Evolutionary conservation across 2,888 invertebrate genomes (phyloP), one percentile per base, ranked within the genome.

Genomic region (Hypena proboscidalis): DNA sequence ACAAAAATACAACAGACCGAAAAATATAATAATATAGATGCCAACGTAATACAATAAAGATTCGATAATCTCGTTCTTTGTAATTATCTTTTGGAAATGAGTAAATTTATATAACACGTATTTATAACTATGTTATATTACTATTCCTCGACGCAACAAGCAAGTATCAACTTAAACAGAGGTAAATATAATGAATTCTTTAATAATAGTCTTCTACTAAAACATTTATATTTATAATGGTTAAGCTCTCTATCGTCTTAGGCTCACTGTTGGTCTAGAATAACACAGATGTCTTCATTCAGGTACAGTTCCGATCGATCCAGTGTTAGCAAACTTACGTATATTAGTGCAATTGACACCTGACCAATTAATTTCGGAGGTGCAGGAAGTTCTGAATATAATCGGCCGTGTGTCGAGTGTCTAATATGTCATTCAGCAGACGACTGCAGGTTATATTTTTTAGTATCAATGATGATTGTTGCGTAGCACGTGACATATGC

Each of bases 181-280:
- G 84, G 88, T 89, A 89, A 89, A 89, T 89, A 89, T 78, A 82
- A 76, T 74, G 75, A 78, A 70, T 77, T 81, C 77, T 81, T 74
- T 83, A 78, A 78, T 82, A 79, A 83, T 85, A 85, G 64, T 54
- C 71, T 80, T 76, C 84, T 89, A 88, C 82, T 85, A 88, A 85
- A 89, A 85, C 84, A 85, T 86, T 87, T 83, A 83, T 75, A 64
- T 82, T 81, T 73, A 80, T 84, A 83, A 72, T 80, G 80, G 75
- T 66, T 89, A 90, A 90, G 90, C 90, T 90, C 90, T 90, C 81
- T 90, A 89, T 80, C 73, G 73, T 79, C 74, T 89, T 90, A 90
- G 90, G 90, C 90, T 89, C 83, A 74, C 72, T 74, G 76, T 77
- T 70, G 64, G 60, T 82, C 83, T 77, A 79, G 81, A 83, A 80